A percentile compares a stretch with the other conserved stretches of the same genome.
Conservation (phyloP, 2,888 invertebrate genomes). For the Anoncus sp. region DNA sequence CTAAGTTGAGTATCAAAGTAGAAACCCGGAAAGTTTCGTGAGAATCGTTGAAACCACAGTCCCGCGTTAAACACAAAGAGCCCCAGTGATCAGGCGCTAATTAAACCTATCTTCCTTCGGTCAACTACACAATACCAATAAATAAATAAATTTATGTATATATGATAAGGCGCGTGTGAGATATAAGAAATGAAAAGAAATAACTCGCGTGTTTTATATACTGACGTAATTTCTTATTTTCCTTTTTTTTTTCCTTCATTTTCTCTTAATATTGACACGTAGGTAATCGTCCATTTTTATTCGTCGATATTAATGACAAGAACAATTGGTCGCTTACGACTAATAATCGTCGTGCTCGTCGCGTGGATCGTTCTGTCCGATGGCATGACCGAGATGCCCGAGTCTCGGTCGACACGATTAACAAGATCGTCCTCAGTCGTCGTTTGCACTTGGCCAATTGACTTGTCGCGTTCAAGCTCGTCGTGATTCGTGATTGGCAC, state of each 20-base stretch:
- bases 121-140: neutral
- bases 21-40: too few relatives aligned
- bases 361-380: constrained; percentile 2
- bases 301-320: constrained; percentile 67
- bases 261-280: constrained; percentile 64
- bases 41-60: too few relatives aligned
- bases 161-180: neutral
- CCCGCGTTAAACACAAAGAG: too few relatives aligned
- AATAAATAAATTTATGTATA: neutral
- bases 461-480: constrained; percentile 14
- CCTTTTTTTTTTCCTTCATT: constrained; percentile 19
- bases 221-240: constrained; percentile 58
- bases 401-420: constrained; percentile 24
- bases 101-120: too few relatives aligned
- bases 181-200: constrained; percentile 29
- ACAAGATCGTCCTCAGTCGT: neutral
- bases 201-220: constrained; percentile 53
- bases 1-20: too few relatives aligned
- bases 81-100: too few relatives aligned
- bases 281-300: constrained; percentile 63
- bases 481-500: constrained; percentile 9
- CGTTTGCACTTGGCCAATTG: constrained; percentile 17
- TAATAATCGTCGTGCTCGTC: constrained; percentile 28
- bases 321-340: constrained; percentile 64
- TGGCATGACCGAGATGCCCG: neutral